Base-by-base conservation (phyloP, 2,797 vertebrate genomes). In the Tapirus indicus region DNA sequence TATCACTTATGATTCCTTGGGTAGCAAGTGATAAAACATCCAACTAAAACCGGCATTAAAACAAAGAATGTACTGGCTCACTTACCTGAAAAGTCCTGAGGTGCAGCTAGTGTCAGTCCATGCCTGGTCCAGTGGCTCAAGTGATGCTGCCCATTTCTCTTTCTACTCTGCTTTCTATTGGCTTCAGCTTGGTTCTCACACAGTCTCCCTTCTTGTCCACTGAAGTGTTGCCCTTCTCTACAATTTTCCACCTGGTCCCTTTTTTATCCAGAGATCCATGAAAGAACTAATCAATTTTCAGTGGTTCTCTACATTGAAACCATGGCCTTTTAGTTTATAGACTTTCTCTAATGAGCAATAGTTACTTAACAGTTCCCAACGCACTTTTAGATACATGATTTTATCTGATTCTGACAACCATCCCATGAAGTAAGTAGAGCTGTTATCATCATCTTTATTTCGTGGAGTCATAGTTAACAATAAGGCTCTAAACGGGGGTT, bases 291-390 rank as follows among this genome's bases (percentile, higher is more conserved):
- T 78, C 27, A 66, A 56, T 68, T 89, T 68, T 41, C 2, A 66
- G 32, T 56, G 86, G 71, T 80, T 71, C 25, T 66, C 49, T 83
- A 69, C 20, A 10, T 35, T 71, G 23, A 74, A 86, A 23, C 11
- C 20, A 64, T 44, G 21, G 17, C 6, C 64, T 94, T 86, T 88
- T 87, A 85, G 58, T 88, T 74, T 38, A 32, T 47, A 68, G 14
- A 94, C 74, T 72, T 94, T 88, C 47, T 92, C 21, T 44, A 54
- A 58, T 91, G 49, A 88, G 13, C 87, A 97, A 47, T 7, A 86
- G 5, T 84, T 78, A 32, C 44, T 79, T 71, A 9, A 41, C 32
- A 56, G 16, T 77, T 95, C 93, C 84, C 35, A 79, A 85, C 20
- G 8, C 21, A 66, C 16, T 85, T 35, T 79, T 58, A 93, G 47